Percentiles rank a stretch among this genome's conserved stretches.
phyloP scores from a whole-genome alignment of 2,113 vertebrate genomes.

The Microcebus murinus region DNA sequence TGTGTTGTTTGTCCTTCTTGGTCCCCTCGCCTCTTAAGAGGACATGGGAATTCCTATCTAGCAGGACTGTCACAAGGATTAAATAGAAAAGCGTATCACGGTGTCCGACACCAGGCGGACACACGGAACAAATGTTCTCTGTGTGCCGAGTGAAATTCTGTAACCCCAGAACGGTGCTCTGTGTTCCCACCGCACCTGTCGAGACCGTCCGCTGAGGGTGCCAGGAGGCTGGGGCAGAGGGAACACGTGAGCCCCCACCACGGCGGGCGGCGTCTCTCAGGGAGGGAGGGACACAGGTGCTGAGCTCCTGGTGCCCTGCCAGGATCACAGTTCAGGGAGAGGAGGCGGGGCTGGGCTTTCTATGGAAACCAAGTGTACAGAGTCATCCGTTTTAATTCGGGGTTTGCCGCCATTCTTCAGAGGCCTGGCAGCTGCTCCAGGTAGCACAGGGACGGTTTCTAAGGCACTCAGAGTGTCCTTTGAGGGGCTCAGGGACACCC shows the following conservation, averaged over 20 bases:
- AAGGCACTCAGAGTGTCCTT: neutral
- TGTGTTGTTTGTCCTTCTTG: neutral
- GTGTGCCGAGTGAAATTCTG: neutral
- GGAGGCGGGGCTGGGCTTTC: constrained; percentile 40
- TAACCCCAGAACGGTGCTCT: neutral
- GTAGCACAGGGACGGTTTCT: constrained; percentile 54
- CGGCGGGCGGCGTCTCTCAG: fast-evolving
- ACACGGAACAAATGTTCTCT: neutral
- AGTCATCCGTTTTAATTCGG: constrained; percentile 45
- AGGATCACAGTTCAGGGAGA: no score
- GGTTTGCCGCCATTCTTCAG: constrained; percentile 18
- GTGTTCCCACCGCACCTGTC: neutral
- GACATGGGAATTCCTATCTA: neutral
- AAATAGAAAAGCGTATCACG: neutral
- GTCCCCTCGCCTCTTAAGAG: neutral
- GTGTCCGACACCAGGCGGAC: neutral
- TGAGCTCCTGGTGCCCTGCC: neutral
- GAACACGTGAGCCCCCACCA: neutral
- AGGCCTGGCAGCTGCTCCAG: constrained; percentile 73
- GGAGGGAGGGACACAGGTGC: neutral
- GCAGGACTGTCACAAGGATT: neutral
- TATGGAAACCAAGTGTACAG: constrained; percentile 57
- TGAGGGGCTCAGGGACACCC: constrained; percentile 55
- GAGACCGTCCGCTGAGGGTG: neutral
- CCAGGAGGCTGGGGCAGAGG: neutral